A percentile compares a stretch with the other conserved stretches of the same genome.
Conservation (phyloP, 64 coral and sea anemone genomes). For the Stichodactyla mertensii region DNA sequence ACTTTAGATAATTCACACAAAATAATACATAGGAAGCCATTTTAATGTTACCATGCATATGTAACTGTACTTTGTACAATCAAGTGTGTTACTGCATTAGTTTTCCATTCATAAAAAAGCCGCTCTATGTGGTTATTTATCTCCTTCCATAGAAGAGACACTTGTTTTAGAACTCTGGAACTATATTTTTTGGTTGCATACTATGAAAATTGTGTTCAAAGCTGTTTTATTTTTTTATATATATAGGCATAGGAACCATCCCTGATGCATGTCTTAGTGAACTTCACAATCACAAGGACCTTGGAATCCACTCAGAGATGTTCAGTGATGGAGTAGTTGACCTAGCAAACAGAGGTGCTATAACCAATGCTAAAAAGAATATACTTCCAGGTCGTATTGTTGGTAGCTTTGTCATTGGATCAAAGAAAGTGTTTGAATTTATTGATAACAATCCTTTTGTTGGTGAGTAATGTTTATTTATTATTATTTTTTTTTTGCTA, state of each 20-base stretch:
- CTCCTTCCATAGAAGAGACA: too few species aligned
- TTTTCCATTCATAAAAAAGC: too few species aligned
- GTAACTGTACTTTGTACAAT: too few species aligned
- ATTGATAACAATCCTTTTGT: conserved; percentile 95
- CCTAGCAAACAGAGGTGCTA: conserved; percentile 61
- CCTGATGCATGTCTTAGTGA: conserved; percentile 76
- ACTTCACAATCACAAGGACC: conserved; percentile 75
- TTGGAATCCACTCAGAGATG: conserved; percentile 97
- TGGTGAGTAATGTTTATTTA: conserved; percentile 33
- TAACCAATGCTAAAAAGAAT: conserved; percentile 80
- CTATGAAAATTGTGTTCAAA: not conserved
- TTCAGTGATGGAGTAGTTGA: conserved; percentile 98
- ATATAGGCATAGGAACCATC: conserved; percentile 85
- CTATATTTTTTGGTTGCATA: too few species aligned
- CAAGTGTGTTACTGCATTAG: too few species aligned
- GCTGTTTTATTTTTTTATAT: not conserved
- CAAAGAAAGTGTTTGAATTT: conserved; percentile 84
- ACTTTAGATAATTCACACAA: too few species aligned
- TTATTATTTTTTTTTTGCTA: not conserved
- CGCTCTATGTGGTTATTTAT: too few species aligned
- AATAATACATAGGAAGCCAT: too few species aligned
- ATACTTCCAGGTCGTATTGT: conserved; percentile 82
- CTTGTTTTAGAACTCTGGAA: too few species aligned
- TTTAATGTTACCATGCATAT: too few species aligned
- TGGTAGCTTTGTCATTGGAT: conserved; percentile 88